Evolutionary conservation across 2,113 vertebrate species (phyloP).

Genomic region (Ovibos moschatus): DNA sequence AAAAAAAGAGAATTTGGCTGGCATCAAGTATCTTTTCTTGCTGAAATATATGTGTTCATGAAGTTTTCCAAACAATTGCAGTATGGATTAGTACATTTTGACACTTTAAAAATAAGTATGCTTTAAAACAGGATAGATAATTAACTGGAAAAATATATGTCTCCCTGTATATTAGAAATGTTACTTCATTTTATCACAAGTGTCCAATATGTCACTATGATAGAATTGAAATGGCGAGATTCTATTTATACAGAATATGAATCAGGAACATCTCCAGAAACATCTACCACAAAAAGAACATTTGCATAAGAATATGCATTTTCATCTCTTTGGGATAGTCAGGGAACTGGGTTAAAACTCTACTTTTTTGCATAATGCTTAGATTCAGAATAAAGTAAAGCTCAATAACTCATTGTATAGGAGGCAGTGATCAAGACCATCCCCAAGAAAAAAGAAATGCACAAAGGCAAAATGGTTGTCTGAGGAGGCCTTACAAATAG

Average conservation of each 20-base stretch:
- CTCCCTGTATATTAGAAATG: slow-evolving; percentile 29
- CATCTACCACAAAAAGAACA: slow-evolving; percentile 34
- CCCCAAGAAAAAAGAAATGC: not conserved
- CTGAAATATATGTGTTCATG: slow-evolving; percentile 44
- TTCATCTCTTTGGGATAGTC: slow-evolving; percentile 30
- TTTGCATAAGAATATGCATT: slow-evolving; percentile 55
- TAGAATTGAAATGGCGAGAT: not conserved
- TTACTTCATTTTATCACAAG: slow-evolving; percentile 36
- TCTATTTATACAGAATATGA: slow-evolving; percentile 42
- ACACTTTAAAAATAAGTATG: slow-evolving; percentile 63
- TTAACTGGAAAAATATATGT: slow-evolving; percentile 58
- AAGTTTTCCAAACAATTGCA: slow-evolving; percentile 63
- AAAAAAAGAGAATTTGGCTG: slow-evolving; percentile 45
- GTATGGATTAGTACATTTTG: slow-evolving; percentile 62
- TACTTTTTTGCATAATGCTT: not conserved
- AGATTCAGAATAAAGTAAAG: slow-evolving; percentile 11
- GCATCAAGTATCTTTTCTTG: slow-evolving; percentile 53
- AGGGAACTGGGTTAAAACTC: slow-evolving; percentile 35
- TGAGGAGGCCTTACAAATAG: not conserved
- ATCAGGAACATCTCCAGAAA: slow-evolving; percentile 30
- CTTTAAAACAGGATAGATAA: slow-evolving; percentile 57
- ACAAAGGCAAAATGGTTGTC: not conserved
- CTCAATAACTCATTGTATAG: not conserved
- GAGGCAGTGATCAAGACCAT: not conserved
- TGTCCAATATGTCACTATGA: slow-evolving; percentile 50